Base-by-base conservation (phyloP, 2,888 invertebrate genomes). In the Rhagium mordax region DNA sequence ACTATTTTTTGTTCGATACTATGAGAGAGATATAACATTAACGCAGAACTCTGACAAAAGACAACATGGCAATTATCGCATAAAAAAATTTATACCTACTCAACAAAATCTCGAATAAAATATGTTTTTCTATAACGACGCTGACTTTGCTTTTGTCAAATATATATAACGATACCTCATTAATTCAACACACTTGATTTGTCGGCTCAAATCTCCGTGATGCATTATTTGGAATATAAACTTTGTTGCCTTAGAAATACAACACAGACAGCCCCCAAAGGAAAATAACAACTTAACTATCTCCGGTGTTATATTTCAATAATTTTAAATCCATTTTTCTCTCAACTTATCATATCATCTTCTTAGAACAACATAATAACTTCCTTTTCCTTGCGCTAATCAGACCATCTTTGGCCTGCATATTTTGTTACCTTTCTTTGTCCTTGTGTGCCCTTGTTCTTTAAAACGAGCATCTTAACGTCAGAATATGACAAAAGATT, bases 351-450 rank as follows among this genome's bases (percentile, higher is more conserved):
- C 65, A 33, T 8, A 20, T 27, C 53, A 33, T 51, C 65, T 64
- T 16, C 21, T 20, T 21, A 29, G 41, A 53, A 33, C 53, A 33
- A 29, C 65, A 65, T 53, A 65, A 65, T 65, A 55, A 65, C 65
- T 53, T 65, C 53, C 53, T 33, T 41, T 29, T 65, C 41, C 18
- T 51, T 13, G 29, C 24, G 48, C 1, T 48, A 65, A 65, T 65
- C 65, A 53, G 27, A 33, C 55, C 51, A 53, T 65, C 65, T 65
- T 27, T 10, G 16, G 21, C 29, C 16, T 53, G 53, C 27, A 65
- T 65, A 65, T 65, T 64, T 64, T 27, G 64, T 64, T 65, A 53
- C 33, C 15, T 24, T 27, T 64, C 29, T 49, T 51, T 62, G 21
- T 24, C 15, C 49, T 24, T 18, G 7, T 29, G 2, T 8, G 16